A percentile compares a stretch with the other conserved stretches of the same genome.
Evolutionary conservation across 1,140 invertebrate species (phyloP).

Genomic region (Varroa destructor): DNA sequence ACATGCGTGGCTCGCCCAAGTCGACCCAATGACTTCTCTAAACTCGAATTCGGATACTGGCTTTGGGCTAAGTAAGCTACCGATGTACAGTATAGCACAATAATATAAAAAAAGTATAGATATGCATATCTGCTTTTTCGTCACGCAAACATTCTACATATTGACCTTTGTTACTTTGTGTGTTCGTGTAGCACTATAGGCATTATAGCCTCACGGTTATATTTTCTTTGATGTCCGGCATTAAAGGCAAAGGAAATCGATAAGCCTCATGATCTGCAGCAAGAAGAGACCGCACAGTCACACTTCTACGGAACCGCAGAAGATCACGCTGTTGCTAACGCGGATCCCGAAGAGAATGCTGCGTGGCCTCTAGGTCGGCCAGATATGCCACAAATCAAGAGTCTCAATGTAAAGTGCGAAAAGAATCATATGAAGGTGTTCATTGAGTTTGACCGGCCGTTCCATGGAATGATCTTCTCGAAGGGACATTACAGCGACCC

Average conservation of each 20-base stretch:
- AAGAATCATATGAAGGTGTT: constrained; percentile 66
- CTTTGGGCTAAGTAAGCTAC: too few relatives aligned
- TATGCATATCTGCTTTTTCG: too few relatives aligned
- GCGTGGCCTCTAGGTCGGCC: constrained; percentile 17
- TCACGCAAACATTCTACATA: too few relatives aligned
- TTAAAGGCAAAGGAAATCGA: constrained; percentile 24
- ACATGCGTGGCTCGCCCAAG: too few relatives aligned
- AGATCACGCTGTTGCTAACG: constrained; percentile 16
- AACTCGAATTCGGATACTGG: too few relatives aligned
- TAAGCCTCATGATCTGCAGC: constrained; percentile 16
- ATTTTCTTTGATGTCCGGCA: not conserved
- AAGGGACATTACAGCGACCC: constrained; percentile 72
- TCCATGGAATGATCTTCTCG: constrained; percentile 89
- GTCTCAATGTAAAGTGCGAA: constrained; percentile 82
- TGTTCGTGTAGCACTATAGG: too few relatives aligned
- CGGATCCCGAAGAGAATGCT: constrained; percentile 22
- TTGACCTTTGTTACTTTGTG: too few relatives aligned
- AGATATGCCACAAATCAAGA: constrained; percentile 65
- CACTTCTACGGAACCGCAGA: constrained; percentile 11
- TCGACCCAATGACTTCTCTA: too few relatives aligned
- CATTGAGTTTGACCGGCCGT: constrained; percentile 82
- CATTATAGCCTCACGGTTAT: too few relatives aligned
- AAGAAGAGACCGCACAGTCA: constrained; percentile 2
- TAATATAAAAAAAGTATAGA: too few relatives aligned
- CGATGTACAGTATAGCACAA: too few relatives aligned